Base-by-base conservation (phyloP, 2,888 invertebrate genomes). In the Osmoderma eremita region DNA sequence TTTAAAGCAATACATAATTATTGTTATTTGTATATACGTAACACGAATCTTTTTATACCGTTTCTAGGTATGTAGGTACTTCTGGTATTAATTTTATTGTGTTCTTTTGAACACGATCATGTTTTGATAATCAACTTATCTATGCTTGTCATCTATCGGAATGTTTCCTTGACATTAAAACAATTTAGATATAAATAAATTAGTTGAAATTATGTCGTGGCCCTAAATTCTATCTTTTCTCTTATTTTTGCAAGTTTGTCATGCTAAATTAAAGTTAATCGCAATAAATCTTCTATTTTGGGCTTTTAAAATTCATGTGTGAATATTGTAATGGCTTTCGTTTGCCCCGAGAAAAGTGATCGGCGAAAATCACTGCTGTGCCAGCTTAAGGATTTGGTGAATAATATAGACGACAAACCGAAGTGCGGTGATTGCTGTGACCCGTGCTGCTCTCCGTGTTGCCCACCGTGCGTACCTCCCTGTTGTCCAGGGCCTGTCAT, bases 401-500 rank as follows among this genome's bases (percentile, higher is more conserved):
- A 76, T 62, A 74, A 78, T 65, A 79, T 81, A 63, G 79, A 78
- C 50, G 75, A 78, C 8, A 76, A 76, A 70, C 18, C 18, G 12
- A 22, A n/a, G n/a, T 51, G 50, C 5, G 12, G 22, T 6, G 13
- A 20, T 12, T 54, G 66, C 17, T 63, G 67, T 49, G 13, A 41
- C 6, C 69, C 64, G 8, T 68, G 69, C 45, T 53, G 53, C 53
- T 78, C 74, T 67, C 78, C 80, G 13, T 84, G 84, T 72, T 30
- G 30, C 30, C 78, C 78, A 4, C 84, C 85, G 17, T 75, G 67
- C 64, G 67, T 64, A 65, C 49, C 56, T 50, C 75, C 74, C 45
- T 73, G 74, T 73, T 71, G 75, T 58, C 68, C 75, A 42, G 81
- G 72, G 73, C 77, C 71, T 81, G 66, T 82, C 82, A 72, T 87